Base-by-base conservation (phyloP, 1,140 invertebrate genomes). In the Pogonus chalceus region DNA sequence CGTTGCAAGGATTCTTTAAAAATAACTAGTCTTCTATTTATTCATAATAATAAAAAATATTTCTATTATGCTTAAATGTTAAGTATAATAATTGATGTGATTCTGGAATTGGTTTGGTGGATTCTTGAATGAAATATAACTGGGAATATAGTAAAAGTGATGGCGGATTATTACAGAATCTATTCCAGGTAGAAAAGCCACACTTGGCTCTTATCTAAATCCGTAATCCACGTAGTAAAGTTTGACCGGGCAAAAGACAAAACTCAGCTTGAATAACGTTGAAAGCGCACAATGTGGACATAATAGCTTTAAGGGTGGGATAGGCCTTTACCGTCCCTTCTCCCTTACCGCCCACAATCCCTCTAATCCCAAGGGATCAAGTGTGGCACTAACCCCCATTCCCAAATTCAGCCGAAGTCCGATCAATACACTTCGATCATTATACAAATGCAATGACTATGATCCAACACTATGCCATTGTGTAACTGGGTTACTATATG, bases 381-480 rank as follows among this genome's bases (percentile, higher is more conserved):
- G 37, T 43, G 37, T 43, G 37, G 37, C 18, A 12, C 37, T 4
- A 16, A 18, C 37, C 3, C 37, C 9, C 37, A 43, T 4, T 16
- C 7, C 18, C 37, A 7, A 10, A 31, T 31, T 7, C 14, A 14
- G 26, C 4, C 26, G 4, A 10, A 4, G 9, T 12, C 18, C 37
- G 37, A 43, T 43, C 37, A 43, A 43, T 43, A 43, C 7, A 7
- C 37, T 7, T 43, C 37, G 37, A 43, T 43, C 37, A 43, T 43
- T 43, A 43, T 43, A 16, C 18, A 18, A 10, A 43, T 43, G 37
- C 37, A 43, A 43, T 43, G 37, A 43, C 7, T 18, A 16, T 43
- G 37, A 43, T 43, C 18, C 37, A 43, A 43, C n/a, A n/a, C 37
- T 43, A 43, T 43, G 37, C 37, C 37, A 43, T 43, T 43, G 37